Percentiles rank a stretch among this genome's conserved stretches.
Conservation (phyloP, 2,113 vertebrate genomes). For the Edolisoma coerulescens region DNA sequence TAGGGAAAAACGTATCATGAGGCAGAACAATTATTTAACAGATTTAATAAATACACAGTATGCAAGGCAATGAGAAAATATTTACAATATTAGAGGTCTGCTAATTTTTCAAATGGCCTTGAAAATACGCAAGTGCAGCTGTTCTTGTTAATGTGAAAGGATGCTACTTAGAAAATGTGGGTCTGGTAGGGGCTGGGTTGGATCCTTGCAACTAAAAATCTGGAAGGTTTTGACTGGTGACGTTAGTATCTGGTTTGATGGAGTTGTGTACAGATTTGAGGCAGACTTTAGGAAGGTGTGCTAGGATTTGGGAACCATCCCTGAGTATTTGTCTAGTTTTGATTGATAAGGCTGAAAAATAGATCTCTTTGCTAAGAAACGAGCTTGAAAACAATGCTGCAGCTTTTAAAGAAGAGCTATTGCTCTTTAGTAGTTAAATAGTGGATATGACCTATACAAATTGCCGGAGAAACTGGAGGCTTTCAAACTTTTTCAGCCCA, state of each 20-base stretch:
- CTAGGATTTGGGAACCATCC: background rate
- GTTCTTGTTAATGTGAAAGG: background rate
- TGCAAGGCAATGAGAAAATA: background rate
- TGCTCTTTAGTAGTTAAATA: background rate
- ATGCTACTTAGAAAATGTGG: background rate
- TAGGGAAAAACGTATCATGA: background rate
- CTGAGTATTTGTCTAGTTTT: background rate
- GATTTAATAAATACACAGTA: background rate
- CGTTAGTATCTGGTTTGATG: background rate
- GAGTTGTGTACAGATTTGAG: background rate
- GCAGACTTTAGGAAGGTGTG: background rate
- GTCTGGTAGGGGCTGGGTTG: background rate
- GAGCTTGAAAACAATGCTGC: background rate
- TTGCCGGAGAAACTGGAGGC: background rate
- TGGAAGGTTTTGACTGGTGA: background rate
- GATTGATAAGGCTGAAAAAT: background rate
- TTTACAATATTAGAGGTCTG: background rate
- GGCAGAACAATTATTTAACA: background rate
- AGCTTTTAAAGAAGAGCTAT: background rate
- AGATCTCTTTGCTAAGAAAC: background rate
- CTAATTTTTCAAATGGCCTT: background rate
- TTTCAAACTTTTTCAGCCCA: background rate
- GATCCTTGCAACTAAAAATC: background rate
- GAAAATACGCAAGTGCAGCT: background rate
- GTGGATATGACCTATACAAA: background rate